Evolutionary conservation across 2,888 invertebrate species (phyloP), one percentile per base, ranked within the genome.

Genomic region (Conops quadrifasciatus): DNA sequence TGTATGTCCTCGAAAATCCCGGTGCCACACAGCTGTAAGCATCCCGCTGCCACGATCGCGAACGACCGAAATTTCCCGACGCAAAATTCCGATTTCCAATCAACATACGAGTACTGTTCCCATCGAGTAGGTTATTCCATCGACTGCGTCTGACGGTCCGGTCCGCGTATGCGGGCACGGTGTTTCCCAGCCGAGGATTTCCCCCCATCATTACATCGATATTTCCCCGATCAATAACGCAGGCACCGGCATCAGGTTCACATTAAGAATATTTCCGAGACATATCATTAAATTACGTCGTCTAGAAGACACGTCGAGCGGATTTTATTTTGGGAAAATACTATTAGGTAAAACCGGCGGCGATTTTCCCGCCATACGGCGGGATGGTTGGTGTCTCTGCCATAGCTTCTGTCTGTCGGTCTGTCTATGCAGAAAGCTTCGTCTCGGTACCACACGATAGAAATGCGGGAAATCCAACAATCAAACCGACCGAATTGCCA

Each of bases 251-350:
- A 80, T 80, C 78, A 58, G 58, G 58, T 58, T 58, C 58, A 58
- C 24, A 78, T 78, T 62, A 62, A 15, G 26, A 49, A 30, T 62
- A 79, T 78, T 80, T 79, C 76, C 79, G 77, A 78, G 21, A 58
- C 24, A 28, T 76, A 79, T 83, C 81, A 83, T 82, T 82, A 80
- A 82, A 82, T 82, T 82, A 82, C 77, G 80, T 79, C 80, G 83
- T 82, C 81, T 81, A 74, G 75, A 68, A 77, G n/a, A 80, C 77
- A 79, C 58, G 59, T 21, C 63, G 30, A 19, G 45, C 24, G 47
- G 16, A 15, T 36, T 68, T 68, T 26, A 45, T 59, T 28, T 26
- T 43, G 67, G 59, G 28, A 47, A 58, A 45, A 15, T 58, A 3
- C 11, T 19, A 19, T 28, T 36, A 19, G 68, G 62, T 62, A 62